Evolutionary conservation across 2,797 vertebrate species (phyloP).

Genomic region (Chelon auratus): DNA sequence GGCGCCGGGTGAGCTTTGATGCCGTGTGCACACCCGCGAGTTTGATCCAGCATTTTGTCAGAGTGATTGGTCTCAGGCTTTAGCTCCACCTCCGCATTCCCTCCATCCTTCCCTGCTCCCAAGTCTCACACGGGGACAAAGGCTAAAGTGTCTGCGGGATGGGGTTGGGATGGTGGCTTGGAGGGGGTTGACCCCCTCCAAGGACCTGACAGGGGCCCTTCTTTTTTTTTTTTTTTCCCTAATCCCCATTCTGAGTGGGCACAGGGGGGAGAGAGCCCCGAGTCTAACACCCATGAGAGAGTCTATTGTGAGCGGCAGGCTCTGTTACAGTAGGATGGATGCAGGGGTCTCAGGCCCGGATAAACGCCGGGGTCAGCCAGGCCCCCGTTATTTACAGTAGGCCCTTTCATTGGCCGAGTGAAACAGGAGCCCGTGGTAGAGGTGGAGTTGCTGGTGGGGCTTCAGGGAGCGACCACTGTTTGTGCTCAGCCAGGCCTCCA

Average conservation of each 20-base stretch:
- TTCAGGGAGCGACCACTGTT: slow-evolving; percentile 87
- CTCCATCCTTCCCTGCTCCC: slow-evolving; percentile 68
- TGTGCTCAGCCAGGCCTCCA: slow-evolving; percentile 92
- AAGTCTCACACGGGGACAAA: slow-evolving; percentile 80
- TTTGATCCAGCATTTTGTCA: slow-evolving; percentile 75
- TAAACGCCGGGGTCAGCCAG: slow-evolving; percentile 83
- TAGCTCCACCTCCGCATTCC: slow-evolving; percentile 70
- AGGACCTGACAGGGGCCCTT: slow-evolving; percentile 78
- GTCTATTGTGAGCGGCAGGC: slow-evolving; percentile 82
- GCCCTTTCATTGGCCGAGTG: slow-evolving; percentile 87
- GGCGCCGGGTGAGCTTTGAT: slow-evolving; percentile 54
- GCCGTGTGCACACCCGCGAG: slow-evolving; percentile 31
- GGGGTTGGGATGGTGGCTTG: slow-evolving; percentile 69
- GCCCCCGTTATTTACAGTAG: slow-evolving; percentile 91
- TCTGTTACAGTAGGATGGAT: slow-evolving; percentile 87
- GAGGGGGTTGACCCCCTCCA: slow-evolving; percentile 77
- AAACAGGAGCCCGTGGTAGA: slow-evolving; percentile 82
- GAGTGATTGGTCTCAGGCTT: slow-evolving; percentile 72
- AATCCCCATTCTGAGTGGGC: slow-evolving; percentile 76
- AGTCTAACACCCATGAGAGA: slow-evolving; percentile 81
- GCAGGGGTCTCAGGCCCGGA: slow-evolving; percentile 80
- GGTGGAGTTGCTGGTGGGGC: slow-evolving; percentile 64
- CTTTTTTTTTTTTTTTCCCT: slow-evolving; percentile 57
- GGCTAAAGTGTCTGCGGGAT: slow-evolving; percentile 83
- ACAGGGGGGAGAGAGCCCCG: slow-evolving; percentile 68